Evolutionary conservation across 2,888 invertebrate genomes (phyloP).

Genomic region (Itoplectis maculator): DNA sequence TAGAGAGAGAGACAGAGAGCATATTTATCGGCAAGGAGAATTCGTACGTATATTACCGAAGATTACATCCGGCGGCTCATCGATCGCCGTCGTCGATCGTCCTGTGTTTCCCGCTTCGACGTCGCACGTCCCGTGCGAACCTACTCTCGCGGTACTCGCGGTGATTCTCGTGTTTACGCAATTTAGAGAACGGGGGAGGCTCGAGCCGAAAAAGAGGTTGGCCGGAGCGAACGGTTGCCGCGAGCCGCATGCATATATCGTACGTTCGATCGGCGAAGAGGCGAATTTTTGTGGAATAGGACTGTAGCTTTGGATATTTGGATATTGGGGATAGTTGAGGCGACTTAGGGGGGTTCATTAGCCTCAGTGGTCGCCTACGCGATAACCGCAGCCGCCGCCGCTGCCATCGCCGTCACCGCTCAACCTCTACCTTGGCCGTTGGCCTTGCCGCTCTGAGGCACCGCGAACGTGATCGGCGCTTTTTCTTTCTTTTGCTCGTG

Average conservation of each 20-base stretch:
- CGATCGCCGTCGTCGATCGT: background rate
- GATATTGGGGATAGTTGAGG: too few species aligned
- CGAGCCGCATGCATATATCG: background rate
- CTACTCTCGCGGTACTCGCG: background rate
- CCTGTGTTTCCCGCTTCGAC: background rate
- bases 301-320: too few species aligned
- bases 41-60: slow-evolving; percentile 29
- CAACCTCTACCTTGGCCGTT: slow-evolving; percentile 49
- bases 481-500: background rate
- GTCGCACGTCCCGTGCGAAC: background rate
- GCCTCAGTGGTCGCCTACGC: slow-evolving; percentile 18
- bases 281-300: too few species aligned
- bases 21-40: slow-evolving; percentile 24
- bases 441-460: slow-evolving; percentile 26
- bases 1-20: background rate
- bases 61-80: background rate
- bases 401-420: slow-evolving; percentile 38
- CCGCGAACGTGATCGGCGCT: slow-evolving; percentile 19
- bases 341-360: background rate
- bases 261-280: background rate
- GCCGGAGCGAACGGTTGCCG: background rate
- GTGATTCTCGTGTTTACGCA: slow-evolving; percentile 2
- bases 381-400: slow-evolving; percentile 34
- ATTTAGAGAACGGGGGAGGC: background rate
- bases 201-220: slow-evolving; percentile 8